phyloP scores from a whole-genome alignment of 2,888 invertebrate genomes.

The Ectemnius cavifrons region DNA sequence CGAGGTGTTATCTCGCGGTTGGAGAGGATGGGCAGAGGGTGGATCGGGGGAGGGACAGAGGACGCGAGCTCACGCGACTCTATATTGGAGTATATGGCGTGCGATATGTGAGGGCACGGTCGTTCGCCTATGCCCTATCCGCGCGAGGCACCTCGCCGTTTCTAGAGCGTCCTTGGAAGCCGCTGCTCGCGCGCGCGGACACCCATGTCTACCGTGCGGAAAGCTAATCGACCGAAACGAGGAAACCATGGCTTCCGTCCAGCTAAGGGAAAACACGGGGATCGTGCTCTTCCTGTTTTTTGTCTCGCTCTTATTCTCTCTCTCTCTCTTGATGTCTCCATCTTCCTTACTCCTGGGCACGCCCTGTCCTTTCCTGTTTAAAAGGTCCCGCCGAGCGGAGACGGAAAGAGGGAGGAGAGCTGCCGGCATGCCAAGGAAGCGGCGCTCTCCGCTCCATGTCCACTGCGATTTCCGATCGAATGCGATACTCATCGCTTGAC shows the following conservation, averaged over 20 bases:
- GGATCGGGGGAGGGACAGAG: background rate
- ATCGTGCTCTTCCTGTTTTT: conserved; percentile 7
- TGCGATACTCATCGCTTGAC: conserved; percentile 4
- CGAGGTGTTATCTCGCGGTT: background rate
- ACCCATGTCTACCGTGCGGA: conserved; percentile 3
- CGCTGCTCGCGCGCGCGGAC: background rate
- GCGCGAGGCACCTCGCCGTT: background rate
- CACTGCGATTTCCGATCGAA: conserved; percentile 7
- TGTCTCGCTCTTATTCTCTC: background rate
- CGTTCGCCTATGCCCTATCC: background rate
- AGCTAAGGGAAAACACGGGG: conserved; percentile 10
- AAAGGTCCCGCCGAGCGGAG: background rate
- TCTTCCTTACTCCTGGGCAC: no score
- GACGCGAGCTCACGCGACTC: background rate
- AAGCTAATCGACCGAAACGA: conserved; percentile 10
- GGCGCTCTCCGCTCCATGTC: background rate
- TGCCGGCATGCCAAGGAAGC: background rate
- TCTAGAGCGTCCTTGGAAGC: conserved; percentile 4
- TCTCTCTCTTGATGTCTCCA: background rate
- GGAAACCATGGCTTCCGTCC: conserved; percentile 10
- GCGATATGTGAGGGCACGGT: conserved; percentile 3
- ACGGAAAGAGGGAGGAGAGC: background rate
- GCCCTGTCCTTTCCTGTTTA: conserved; percentile 1
- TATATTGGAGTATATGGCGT: background rate
- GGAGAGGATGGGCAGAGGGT: background rate